Base-by-base conservation (phyloP, 2,113 vertebrate genomes). In the Megaceryle torquata region DNA sequence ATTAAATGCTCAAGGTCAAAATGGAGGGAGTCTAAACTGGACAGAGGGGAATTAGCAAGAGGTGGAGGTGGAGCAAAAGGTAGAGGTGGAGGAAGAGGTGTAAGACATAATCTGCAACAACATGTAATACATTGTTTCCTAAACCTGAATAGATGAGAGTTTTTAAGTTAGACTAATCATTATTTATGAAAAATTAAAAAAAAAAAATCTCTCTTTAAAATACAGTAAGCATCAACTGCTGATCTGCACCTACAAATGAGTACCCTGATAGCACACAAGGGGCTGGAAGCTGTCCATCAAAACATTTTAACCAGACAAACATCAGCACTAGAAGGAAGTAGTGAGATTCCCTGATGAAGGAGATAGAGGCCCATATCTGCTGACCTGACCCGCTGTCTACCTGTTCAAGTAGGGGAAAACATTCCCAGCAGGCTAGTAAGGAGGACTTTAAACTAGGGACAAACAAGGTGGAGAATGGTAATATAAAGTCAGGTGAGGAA, bases 1-100 rank as follows among this genome's bases (percentile, higher is more conserved):
- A 72, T 43, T 35, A 82, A 35, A 51, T 60, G 29, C 5, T 81
- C 33, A 74, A 69, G 9, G 21, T 6, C 6, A 84, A 31, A 83
- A 68, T 8, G 3, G 2, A 9, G 12, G 4, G 1, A 48, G 7
- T 29, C 16, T 81, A 81, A 64, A 76, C 3, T 2, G 48, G 3
- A 2, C 24, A 46, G 13, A 65, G 15, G 21, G 13, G 25, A 89
- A 87, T 31, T 18, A 31, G 4, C 19, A 46, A 46, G 10, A 46
- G 46, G 46, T 20, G 19, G 46, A 46, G 46, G 46, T 9, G 6
- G 41, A 80, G 13, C 9, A 83, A 64, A 28, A 68, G 46, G 46
- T 10, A 19, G 46, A 46, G 46, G 46, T 9, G 6, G 41, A 80
- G 13, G 7, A 83, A 64, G 28, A 68, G 2, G 1, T 11, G 6